Conservation (phyloP, 2,113 vertebrate species). For the Parus major region DNA sequence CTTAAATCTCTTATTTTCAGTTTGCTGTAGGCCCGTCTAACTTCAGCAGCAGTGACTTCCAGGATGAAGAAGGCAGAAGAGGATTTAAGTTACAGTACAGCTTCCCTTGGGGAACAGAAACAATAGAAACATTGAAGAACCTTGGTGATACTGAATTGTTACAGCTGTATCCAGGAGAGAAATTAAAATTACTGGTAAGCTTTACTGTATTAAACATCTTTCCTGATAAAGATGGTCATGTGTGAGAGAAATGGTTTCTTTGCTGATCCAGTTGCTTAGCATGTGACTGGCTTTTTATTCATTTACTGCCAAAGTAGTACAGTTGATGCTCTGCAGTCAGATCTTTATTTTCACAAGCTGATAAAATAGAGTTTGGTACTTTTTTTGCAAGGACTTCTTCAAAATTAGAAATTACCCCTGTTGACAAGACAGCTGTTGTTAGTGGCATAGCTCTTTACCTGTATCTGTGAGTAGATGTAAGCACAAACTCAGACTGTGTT, state of each 20-base stretch:
- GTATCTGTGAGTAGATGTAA: not conserved
- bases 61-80: slow-evolving; percentile 73
- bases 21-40: slow-evolving; percentile 88
- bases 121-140: slow-evolving; percentile 86
- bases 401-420: not conserved
- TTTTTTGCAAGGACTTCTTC: not conserved
- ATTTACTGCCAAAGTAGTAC: not conserved
- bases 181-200: slow-evolving; percentile 79
- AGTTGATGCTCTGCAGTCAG: not conserved
- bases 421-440: not conserved
- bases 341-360: not conserved
- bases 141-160: slow-evolving; percentile 83
- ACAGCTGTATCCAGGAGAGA: slow-evolving; percentile 71
- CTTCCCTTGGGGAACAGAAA: slow-evolving; percentile 91
- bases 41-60: slow-evolving; percentile 84
- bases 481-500: not conserved
- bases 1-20: slow-evolving; percentile 66
- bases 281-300: not conserved
- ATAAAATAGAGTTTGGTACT: not conserved
- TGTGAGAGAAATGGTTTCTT: not conserved
- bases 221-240: not conserved
- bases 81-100: slow-evolving; percentile 82
- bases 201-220: not conserved
- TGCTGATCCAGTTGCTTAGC: not conserved
- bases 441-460: not conserved